These are phyloP conservation scores for Rhipidura dahli DNA, from an alignment of 2,113 vertebrate species.

Conservation along the genomic window DNA sequence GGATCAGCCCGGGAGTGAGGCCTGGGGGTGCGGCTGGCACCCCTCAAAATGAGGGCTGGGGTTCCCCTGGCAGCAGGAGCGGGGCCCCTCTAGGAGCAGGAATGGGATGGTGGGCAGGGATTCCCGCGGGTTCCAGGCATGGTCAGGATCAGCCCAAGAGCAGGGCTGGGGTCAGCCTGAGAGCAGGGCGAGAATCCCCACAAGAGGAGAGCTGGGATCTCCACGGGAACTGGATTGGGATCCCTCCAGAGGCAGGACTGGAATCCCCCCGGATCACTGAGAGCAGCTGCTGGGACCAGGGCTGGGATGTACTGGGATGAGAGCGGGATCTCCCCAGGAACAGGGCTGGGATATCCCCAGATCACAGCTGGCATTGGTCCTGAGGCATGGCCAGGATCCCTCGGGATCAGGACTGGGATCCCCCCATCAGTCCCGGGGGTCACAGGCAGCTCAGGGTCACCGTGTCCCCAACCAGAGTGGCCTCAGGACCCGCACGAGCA, in stretches of 20 bases:
- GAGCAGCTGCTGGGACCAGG: rapidly evolving
- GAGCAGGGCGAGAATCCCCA: too few species aligned
- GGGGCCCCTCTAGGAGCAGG: background rate
- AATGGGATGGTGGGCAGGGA: background rate
- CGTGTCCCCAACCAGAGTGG: background rate
- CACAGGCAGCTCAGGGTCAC: background rate
- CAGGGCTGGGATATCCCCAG: background rate
- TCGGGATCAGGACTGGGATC: background rate
- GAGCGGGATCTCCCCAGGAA: background rate
- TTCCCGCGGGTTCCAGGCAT: too few species aligned
- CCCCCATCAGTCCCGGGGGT: background rate
- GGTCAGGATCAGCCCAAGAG: background rate
- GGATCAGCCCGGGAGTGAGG: background rate
- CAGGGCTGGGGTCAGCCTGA: background rate
- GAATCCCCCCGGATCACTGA: background rate
- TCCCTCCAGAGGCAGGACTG: background rate
- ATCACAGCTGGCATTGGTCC: rapidly evolving
- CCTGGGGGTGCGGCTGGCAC: background rate
- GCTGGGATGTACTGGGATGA: background rate
- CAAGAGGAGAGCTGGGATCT: too few species aligned
- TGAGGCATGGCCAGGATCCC: background rate
- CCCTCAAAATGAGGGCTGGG: background rate
- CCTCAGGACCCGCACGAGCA: rapidly evolving
- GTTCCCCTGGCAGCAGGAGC: too few species aligned
- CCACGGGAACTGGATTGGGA: rapidly evolving